phyloP scores from a whole-genome alignment of 35 echinoderm and acorn worm genomes.

The Ophiothrix spiculata region DNA sequence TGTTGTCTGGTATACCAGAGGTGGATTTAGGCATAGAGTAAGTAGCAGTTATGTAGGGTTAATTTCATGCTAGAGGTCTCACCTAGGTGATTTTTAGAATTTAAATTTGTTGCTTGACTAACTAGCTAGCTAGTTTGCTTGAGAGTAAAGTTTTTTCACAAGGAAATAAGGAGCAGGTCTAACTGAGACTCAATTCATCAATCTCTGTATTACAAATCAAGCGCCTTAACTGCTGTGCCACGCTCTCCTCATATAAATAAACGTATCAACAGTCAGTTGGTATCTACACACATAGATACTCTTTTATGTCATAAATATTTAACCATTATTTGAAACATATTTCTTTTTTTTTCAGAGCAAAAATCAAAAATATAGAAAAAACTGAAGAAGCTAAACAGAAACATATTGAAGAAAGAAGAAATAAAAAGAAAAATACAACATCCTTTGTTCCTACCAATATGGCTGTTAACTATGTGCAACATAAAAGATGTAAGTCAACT shows the following conservation, averaged over 20 bases:
- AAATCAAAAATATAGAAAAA: conserved; percentile 87
- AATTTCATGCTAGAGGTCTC: not conserved
- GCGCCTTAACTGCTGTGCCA: not conserved
- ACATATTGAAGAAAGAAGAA: conserved; percentile 71
- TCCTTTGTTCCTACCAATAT: conserved; percentile 94
- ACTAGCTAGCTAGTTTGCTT: too few relatives aligned
- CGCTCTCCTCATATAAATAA: not conserved
- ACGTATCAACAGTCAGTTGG: too few relatives aligned
- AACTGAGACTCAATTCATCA: too few relatives aligned
- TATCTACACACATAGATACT: not conserved
- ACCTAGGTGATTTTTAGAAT: too few relatives aligned
- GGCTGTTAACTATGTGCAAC: conserved; percentile 98
- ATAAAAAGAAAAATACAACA: conserved; percentile 80
- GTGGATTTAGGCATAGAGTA: conserved; percentile 92
- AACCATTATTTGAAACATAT: not conserved
- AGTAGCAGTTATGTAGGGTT: conserved; percentile 24
- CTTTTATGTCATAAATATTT: not conserved
- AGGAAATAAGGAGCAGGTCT: not conserved
- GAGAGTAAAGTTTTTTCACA: too few relatives aligned
- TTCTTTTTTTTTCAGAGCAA: conserved; percentile 49
- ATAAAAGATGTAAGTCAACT: conserved; percentile 94
- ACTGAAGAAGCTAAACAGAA: conserved; percentile 97
- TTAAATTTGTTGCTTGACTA: too few relatives aligned
- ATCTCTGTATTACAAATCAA: too few relatives aligned
- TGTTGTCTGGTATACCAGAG: conserved; percentile 99